Evolutionary conservation across 1,140 invertebrate genomes (phyloP).

Genomic region (Drosophila tsacasi): DNA sequence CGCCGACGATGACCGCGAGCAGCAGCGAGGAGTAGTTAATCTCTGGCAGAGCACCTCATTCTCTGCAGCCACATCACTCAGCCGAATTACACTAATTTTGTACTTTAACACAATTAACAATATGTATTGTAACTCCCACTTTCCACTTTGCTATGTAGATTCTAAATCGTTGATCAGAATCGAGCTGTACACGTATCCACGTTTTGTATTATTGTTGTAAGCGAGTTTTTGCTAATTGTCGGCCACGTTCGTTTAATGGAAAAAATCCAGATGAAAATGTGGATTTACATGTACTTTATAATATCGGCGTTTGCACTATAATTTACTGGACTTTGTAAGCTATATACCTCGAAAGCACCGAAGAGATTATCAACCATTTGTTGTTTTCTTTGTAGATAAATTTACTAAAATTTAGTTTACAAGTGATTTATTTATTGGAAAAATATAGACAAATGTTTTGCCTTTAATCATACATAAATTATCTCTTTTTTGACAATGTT

Average conservation of each 20-base stretch:
- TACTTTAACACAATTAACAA: slow-evolving; percentile 23
- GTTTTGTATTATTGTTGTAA: slow-evolving; percentile 2
- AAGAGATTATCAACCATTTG: slow-evolving; percentile 6
- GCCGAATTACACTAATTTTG: neutral
- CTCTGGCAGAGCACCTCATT: slow-evolving; percentile 7
- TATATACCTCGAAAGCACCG: neutral
- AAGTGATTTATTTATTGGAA: slow-evolving; percentile 27
- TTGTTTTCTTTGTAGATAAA: slow-evolving; percentile 15
- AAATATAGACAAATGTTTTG: slow-evolving; percentile 29
- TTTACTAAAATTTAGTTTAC: slow-evolving; percentile 29
- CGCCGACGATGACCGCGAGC: slow-evolving; percentile 85
- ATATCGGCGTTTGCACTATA: neutral
- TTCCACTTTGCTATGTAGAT: neutral
- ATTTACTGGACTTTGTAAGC: neutral
- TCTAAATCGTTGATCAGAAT: neutral
- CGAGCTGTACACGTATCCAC: neutral
- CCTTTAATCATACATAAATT: neutral
- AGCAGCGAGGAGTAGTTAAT: slow-evolving; percentile 14
- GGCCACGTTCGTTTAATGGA: slow-evolving; percentile 6
- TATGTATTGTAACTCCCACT: slow-evolving; percentile 10
- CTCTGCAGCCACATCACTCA: slow-evolving; percentile 27
- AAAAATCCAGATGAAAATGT: neutral
- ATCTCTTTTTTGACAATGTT: neutral
- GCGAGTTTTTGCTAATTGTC: neutral
- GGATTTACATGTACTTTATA: neutral